Base-by-base conservation (phyloP, 2,113 vertebrate species). In the Pteropus alecto region DNA sequence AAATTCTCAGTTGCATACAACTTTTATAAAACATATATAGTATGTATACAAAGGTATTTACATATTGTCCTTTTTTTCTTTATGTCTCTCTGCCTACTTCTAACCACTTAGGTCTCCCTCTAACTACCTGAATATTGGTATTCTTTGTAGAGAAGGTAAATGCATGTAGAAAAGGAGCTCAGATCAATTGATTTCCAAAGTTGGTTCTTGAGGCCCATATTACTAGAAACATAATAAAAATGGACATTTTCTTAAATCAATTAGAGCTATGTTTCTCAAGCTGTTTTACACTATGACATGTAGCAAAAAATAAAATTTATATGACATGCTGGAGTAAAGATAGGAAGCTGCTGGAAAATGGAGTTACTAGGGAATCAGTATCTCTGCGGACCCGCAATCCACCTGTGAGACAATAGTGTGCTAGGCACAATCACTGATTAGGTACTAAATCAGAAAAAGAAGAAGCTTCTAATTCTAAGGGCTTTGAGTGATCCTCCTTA, bases 201-300 rank as follows among this genome's bases (percentile, higher is more conserved):
- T 10, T 96, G 43, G 54, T 85, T 71, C 51, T 67, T 74, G n/a
- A 91, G 58, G n/a, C 10, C 81, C 67, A 33, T 67, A 41, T 35
- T 87, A 51, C 9, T 82, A 68, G 58, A 87, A 91, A 91, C 46
- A 82, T 56, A 94, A 70, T 68, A 41, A 92, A 86, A 87, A 87
- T n/a, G 18, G n/a, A 74, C 4, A 83, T 83, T 54, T 91, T 76
- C 68, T 90, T 51, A 19, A 94, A 84, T 74, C 9, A 67, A 82
- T 58, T 26, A 91, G 56, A 73, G 67, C 67, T 48, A 16, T 38
- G 48, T 51, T 84, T 92, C 46, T 78, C 61, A 92, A 84, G 89
- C 30, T 38, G 24, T 85, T 94, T 84, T 67, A 94, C 21, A 79
- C 15, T 88, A 58, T 54, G 28, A 63, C 33, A 77, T 65, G 63